phyloP scores from a whole-genome alignment of 64 coral and sea anemone species.

The Anthopleura sola region DNA sequence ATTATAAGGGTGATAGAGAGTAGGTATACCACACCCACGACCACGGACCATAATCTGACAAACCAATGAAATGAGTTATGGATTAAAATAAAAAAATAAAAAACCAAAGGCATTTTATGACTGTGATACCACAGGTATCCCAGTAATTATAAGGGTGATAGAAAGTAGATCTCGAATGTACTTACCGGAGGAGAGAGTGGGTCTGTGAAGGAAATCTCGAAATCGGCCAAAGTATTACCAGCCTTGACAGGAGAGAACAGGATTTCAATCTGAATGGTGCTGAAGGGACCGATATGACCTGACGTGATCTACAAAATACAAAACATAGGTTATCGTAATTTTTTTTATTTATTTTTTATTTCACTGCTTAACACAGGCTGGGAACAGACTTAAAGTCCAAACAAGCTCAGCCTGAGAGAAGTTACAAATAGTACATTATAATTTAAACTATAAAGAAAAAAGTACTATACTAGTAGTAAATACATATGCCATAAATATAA shows the following conservation, averaged over 20 bases:
- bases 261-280: conserved; percentile 74
- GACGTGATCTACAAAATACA: conserved; percentile 44
- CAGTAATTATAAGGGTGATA: background rate
- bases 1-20: background rate
- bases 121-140: too few relatives aligned
- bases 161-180: background rate
- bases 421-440: too few relatives aligned
- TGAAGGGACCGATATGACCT: conserved; percentile 78
- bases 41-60: conserved; percentile 77
- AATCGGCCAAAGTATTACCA: conserved; percentile 66
- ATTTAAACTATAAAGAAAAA: too few relatives aligned
- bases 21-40: conserved; percentile 68
- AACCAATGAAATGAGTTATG: too few relatives aligned
- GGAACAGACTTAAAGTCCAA: too few relatives aligned
- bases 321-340: background rate
- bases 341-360: too few relatives aligned
- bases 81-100: too few relatives aligned
- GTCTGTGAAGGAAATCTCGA: conserved; percentile 83
- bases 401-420: too few relatives aligned
- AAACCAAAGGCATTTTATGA: too few relatives aligned
- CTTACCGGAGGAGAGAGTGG: conserved; percentile 77
- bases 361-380: too few relatives aligned
- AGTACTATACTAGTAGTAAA: too few relatives aligned
- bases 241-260: conserved; percentile 80
- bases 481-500: too few relatives aligned